These are phyloP conservation scores for Mormyrops attenuatus DNA, from an alignment of 2,797 vertebrate species.

Conservation along the genomic window DNA sequence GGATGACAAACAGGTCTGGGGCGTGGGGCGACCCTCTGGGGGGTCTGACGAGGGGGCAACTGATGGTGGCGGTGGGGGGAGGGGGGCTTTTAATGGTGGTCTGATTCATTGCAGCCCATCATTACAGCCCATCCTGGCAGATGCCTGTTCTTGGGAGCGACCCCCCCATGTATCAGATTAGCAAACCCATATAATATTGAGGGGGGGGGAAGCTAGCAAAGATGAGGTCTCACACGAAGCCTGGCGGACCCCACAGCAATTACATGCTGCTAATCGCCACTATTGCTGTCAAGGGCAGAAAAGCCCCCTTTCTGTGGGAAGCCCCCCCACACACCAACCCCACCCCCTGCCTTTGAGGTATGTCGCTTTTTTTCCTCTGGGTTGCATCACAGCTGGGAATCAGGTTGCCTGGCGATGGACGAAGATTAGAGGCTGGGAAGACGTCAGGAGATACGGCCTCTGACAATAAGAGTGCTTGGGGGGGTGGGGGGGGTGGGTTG, in stretches of 20 bases:
- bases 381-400: not conserved
- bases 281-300: not conserved
- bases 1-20: not conserved
- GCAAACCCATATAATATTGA: not conserved
- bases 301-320: not conserved
- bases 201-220: not conserved
- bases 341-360: not conserved
- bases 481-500: constrained; percentile 26
- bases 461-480: constrained; percentile 46
- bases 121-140: constrained; percentile 3
- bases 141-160: not conserved
- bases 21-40: not conserved
- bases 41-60: not conserved
- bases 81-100: not conserved
- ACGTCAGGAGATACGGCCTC: constrained; percentile 38
- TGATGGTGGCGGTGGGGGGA: not conserved
- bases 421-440: not conserved
- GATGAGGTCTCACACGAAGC: not conserved
- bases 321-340: not conserved
- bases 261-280: constrained; percentile 9
- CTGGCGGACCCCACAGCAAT: not conserved
- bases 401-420: not conserved
- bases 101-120: not conserved
- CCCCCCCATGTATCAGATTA: not conserved
- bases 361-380: not conserved